Evolutionary conservation across 1,140 invertebrate species (phyloP).

Genomic region (Atta texana): DNA sequence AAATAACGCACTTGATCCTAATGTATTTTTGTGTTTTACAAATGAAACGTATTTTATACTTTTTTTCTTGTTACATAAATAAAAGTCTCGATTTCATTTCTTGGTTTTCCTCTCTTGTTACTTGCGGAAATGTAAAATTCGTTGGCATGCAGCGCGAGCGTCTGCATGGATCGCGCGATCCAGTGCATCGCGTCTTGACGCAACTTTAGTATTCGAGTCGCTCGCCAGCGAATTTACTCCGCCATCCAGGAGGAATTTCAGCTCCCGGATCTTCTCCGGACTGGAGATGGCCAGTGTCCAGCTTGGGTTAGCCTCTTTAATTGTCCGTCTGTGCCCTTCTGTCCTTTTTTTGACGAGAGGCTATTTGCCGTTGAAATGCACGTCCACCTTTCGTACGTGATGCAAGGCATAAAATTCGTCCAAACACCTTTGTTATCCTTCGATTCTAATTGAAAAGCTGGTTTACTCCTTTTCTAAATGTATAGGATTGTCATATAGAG

Average conservation of each 20-base stretch:
- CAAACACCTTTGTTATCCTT: slow-evolving; percentile 47
- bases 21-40: background rate
- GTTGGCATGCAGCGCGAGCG: slow-evolving; percentile 64
- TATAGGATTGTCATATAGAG: background rate
- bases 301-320: slow-evolving; percentile 79
- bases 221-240: slow-evolving; percentile 64
- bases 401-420: slow-evolving; percentile 22
- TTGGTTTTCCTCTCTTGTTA: slow-evolving; percentile 38
- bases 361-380: slow-evolving; percentile 58
- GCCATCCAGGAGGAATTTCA: slow-evolving; percentile 71
- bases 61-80: slow-evolving; percentile 7
- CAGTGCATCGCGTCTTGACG: slow-evolving; percentile 38
- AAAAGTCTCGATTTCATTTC: slow-evolving; percentile 29
- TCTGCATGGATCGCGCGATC: slow-evolving; percentile 50
- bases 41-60: background rate
- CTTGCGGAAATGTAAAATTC: slow-evolving; percentile 71
- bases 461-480: background rate
- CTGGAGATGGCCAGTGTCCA: slow-evolving; percentile 77
- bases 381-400: slow-evolving; percentile 65
- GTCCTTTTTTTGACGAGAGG: slow-evolving; percentile 23
- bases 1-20: background rate
- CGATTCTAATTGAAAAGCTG: slow-evolving; percentile 36
- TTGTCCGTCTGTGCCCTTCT: slow-evolving; percentile 71
- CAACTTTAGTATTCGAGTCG: slow-evolving; percentile 70
- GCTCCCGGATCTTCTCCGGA: slow-evolving; percentile 18